phyloP scores from a whole-genome alignment of 2,113 vertebrate species.

The Anguilla japonica region DNA sequence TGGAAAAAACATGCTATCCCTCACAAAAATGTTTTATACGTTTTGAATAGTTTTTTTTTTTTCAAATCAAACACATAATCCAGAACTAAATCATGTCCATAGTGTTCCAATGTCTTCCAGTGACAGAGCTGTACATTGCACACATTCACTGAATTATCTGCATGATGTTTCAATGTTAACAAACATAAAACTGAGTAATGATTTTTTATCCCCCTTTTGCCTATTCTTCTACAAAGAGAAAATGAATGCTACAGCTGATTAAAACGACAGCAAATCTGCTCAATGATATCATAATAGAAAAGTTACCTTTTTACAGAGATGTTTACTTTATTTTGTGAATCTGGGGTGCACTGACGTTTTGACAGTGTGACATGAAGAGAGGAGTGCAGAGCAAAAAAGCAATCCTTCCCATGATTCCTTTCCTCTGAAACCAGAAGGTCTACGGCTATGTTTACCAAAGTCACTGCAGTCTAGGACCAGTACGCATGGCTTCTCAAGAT shows the following conservation, averaged over 20 bases:
- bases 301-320: background rate
- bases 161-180: background rate
- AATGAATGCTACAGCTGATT: background rate
- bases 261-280: background rate
- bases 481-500: background rate
- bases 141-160: background rate
- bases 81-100: background rate
- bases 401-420: background rate
- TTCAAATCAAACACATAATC: background rate
- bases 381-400: background rate
- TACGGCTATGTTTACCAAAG: background rate
- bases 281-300: background rate
- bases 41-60: background rate
- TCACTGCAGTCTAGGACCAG: constrained; percentile 1
- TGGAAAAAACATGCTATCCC: background rate
- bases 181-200: no score
- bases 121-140: background rate
- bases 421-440: background rate
- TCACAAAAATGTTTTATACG: background rate
- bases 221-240: background rate
- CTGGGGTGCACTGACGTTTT: background rate
- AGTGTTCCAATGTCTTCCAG: background rate
- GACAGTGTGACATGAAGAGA: background rate
- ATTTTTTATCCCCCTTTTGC: background rate
- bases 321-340: background rate